Base-by-base conservation (phyloP, 1,140 invertebrate species). In the Drosophila littoralis region DNA sequence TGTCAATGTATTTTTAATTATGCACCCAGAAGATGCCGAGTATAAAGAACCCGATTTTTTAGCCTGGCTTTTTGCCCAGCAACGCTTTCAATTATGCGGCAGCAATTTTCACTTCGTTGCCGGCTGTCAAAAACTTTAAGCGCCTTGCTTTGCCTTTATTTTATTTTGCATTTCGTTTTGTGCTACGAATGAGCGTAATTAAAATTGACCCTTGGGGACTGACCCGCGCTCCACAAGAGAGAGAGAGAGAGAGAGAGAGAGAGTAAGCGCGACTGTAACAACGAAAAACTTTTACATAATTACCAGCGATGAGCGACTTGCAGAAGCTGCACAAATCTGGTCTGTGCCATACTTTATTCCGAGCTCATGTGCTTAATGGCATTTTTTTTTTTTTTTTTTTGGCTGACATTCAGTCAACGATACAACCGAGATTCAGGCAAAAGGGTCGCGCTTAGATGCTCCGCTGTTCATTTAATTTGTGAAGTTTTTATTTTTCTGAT, bases 1-100 rank as follows among this genome's bases (percentile, higher is more conserved):
- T 89, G 85, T 89, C 84, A 89, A 89, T 89, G 84, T 81, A 89
- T 78, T 84, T 89, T 89, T 89, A 89, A 89, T 89, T 84, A 89
- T 84, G 74, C 74, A 80, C 70, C 46, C 65, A 65, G 61, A 73
- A 73, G 35, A 73, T 76, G 35, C 70, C 40, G 54, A 52, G 38
- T 50, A 65, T 50, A 61, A 75, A 57, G 59, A 68, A 64, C 42
- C 57, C 57, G 61, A 67, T 63, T 64, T 63, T 69, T 79, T 67
- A 35, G 70, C 65, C 32, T 69, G 57, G 71, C 57, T 69, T 63
- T 60, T 58, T 55, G 55, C 55, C 46, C 38, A 45, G 15, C 54
- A 13, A 42, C 38, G 75, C 65, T 79, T 80, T 89, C 74, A 88
- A 88, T 88, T 88, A 89, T 84, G 80, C 74, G 68, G 17, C 42